Evolutionary conservation across 2,113 vertebrate species (phyloP), one percentile per base, ranked within the genome.

Genomic region (Riparia riparia): DNA sequence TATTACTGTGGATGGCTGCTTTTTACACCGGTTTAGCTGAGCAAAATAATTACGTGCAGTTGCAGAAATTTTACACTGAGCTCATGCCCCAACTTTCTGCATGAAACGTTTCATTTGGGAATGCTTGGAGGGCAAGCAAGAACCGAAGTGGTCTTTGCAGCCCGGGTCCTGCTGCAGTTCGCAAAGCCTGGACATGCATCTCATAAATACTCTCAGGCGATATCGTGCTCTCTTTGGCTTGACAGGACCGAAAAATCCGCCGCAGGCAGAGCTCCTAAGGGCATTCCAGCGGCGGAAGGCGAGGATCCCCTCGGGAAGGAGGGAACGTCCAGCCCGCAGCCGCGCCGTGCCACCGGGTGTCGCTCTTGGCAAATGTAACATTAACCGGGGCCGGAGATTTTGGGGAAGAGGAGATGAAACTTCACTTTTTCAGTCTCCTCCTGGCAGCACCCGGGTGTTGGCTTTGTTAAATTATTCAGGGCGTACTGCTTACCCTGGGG

Each of bases 311-410:
- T 12, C 0, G 9, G 19, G 14, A 34, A 6, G 34, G 51, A 7
- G 34, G 51, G 37, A 4, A 15, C 2, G 7, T 2, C 31, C 53
- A 0, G 31, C 53, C 20, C 44, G 37, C 25, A 1, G 72, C 72
- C 37, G 37, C 26, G 72, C 54, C 14, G 3, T 2, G 54, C 79
- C 87, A 37, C 56, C 88, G 94, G 98, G 97, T 98, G 98, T 98
- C 98, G 96, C 98, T 98, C 95, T 98, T 98, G 98, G 98, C 98
- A 98, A 98, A 93, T 97, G 94, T 56, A 98, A 98, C 97, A 71
- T 72, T 7, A 82, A 19, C 94, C 61, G 44, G 21, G 17, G 0
- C 21, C 93, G 21, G 25, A 7, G 85, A 3, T 34, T 77, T 78
- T 32, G 64, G 50, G 24, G 39, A 37, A 37, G 9, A 37, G 68